A percentile compares a stretch with the other conserved stretches of the same genome.
Conservation (phyloP, 1,140 invertebrate genomes). For the Dufourea novaeangliae region DNA sequence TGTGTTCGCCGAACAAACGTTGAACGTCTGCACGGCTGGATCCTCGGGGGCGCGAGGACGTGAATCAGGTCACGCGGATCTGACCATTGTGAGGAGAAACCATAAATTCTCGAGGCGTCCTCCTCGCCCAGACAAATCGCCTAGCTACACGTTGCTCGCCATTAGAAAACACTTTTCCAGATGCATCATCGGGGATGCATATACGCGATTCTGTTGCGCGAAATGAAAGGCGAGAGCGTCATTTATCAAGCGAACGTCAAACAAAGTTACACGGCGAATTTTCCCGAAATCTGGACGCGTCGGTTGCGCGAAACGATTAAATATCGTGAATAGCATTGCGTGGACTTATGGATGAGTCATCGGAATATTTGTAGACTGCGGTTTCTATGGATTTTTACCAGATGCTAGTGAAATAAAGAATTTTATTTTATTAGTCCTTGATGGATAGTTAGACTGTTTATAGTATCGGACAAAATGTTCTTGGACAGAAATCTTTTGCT, state of each 20-base stretch:
- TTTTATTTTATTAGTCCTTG: not conserved
- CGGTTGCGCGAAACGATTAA: not conserved
- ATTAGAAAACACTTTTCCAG: slow-evolving; percentile 29
- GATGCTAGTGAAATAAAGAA: not conserved
- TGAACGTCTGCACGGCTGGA: not conserved
- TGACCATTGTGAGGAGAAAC: slow-evolving; percentile 19
- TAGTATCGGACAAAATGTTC: too few relatives aligned
- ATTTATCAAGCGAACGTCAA: slow-evolving; percentile 52
- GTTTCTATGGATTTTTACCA: not conserved
- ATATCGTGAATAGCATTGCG: not conserved
- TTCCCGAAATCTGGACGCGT: not conserved
- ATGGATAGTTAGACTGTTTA: too few relatives aligned
- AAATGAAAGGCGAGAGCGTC: slow-evolving; percentile 1
- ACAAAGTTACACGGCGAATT: slow-evolving; percentile 19
- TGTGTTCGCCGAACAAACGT: not conserved
- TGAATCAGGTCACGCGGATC: slow-evolving; percentile 31
- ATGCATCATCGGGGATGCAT: slow-evolving; percentile 18
- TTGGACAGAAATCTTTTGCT: too few relatives aligned
- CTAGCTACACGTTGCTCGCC: not conserved
- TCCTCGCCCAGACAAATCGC: slow-evolving; percentile 29
- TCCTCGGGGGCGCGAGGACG: slow-evolving; percentile 13
- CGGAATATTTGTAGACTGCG: not conserved
- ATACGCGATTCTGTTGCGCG: slow-evolving; percentile 15
- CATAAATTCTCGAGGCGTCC: slow-evolving; percentile 54
- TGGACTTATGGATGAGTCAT: not conserved